Conservation (phyloP, 2,888 invertebrate species). For the Volucella inanis region DNA sequence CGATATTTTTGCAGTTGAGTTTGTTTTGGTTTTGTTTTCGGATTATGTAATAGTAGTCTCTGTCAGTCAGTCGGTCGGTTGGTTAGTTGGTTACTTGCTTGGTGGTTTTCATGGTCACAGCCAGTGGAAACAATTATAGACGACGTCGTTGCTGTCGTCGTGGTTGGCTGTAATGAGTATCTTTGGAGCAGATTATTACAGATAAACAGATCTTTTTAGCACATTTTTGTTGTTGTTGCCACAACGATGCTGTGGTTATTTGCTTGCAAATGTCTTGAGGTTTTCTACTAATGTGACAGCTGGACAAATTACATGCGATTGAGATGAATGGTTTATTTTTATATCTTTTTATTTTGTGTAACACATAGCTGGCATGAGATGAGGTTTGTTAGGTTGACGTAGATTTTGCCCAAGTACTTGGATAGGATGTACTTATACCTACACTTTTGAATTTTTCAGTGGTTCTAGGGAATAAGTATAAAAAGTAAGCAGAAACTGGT, state of each 20-base stretch:
- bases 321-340: slow-evolving; percentile 56
- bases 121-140: slow-evolving; percentile 73
- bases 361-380: background rate
- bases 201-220: slow-evolving; percentile 72
- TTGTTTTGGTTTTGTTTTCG: slow-evolving; percentile 36
- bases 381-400: background rate
- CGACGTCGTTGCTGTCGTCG: slow-evolving; percentile 39
- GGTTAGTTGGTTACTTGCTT: slow-evolving; percentile 37
- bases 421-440: background rate
- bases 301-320: slow-evolving; percentile 71
- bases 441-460: too few species aligned
- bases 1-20: slow-evolving; percentile 18
- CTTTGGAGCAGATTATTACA: slow-evolving; percentile 54
- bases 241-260: slow-evolving; percentile 49
- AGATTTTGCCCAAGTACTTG: background rate
- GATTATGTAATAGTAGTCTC: slow-evolving; percentile 63
- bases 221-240: slow-evolving; percentile 35
- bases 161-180: slow-evolving; percentile 58
- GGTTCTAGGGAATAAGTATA: too few species aligned
- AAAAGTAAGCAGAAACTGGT: too few species aligned
- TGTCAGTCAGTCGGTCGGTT: slow-evolving; percentile 47
- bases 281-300: slow-evolving; percentile 55
- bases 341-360: slow-evolving; percentile 25
- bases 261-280: slow-evolving; percentile 3
- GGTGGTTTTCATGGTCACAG: slow-evolving; percentile 74